Evolutionary conservation across 2,113 vertebrate genomes (phyloP), one percentile per base, ranked within the genome.

Genomic region (Rhinogobius similis): DNA sequence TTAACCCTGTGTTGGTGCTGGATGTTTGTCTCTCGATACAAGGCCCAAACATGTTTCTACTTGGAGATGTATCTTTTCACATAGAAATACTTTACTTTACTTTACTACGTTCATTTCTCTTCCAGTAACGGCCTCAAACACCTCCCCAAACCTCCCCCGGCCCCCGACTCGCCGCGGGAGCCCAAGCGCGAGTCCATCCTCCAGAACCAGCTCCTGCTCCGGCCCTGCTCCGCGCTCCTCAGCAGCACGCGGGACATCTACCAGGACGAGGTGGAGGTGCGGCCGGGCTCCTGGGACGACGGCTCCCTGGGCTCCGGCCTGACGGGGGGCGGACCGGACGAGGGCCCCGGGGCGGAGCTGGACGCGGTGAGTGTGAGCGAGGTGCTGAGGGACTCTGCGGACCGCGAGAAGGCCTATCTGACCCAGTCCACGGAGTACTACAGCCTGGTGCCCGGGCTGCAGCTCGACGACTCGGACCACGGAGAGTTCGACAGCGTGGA

Each of bases 401-500:
- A 95, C 81, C 81, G 94, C 26, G 95, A 96, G 87, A 96, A 95
- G 82, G 92, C 94, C 1, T 97, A 97, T 77, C 82, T 96, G 91
- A 93, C 80, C 69, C 95, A 97, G 83, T 88, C 94, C 0, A 94
- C 93, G 0, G 92, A 94, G 64, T 97, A 96, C 81, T 97, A 97
- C 86, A 96, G 94, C 79, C 86, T 97, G 76, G 93, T 97, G 18
- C 95, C 95, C 0, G 94, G 88, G 7, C 93, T 97, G 0, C 94
- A 96, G 53, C 87, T 96, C 67, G 95, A 96, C 20, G 95, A 96
- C 84, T 96, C 92, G 0, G 96, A 96, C 71, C 94, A 95, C 9
- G 90, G 91, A 11, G 96, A 95, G 59, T 95, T 95, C 23, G 94
- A 96, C 87, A 94, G 82, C 6, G 90, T 96, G 0, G 88, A 93